Conservation (phyloP, 2,888 invertebrate genomes). For the Sinohyriopsis cumingii region DNA sequence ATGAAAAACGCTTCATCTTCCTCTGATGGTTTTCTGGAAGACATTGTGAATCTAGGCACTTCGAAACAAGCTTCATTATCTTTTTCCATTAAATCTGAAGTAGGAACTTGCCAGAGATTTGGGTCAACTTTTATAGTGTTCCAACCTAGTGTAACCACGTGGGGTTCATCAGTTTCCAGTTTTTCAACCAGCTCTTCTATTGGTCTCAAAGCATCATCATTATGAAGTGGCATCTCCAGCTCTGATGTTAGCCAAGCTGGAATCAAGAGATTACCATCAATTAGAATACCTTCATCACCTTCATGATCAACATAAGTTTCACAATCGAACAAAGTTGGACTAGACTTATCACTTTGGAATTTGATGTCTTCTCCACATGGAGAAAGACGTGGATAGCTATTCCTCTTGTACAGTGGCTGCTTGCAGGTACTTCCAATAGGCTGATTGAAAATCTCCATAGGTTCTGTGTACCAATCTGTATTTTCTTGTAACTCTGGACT, state of each 20-base stretch:
- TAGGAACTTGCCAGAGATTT: too few species aligned
- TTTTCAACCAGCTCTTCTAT: too few species aligned
- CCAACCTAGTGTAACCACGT: too few species aligned
- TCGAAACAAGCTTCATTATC: too few species aligned
- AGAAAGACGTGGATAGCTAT: slow-evolving; percentile 42
- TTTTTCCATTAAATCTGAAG: too few species aligned
- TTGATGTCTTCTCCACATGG: slow-evolving; percentile 10
- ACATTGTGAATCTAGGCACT: too few species aligned
- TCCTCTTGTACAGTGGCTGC: slow-evolving; percentile 53
- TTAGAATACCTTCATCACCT: slow-evolving; percentile 18
- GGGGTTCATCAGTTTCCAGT: too few species aligned
- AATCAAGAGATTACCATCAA: slow-evolving; percentile 32
- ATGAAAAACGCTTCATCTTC: too few species aligned
- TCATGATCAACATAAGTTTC: slow-evolving; percentile 11
- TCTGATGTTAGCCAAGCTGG: slow-evolving; percentile 36
- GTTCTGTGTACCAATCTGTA: slow-evolving; percentile 60
- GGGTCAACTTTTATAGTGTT: too few species aligned
- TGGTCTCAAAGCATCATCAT: too few species aligned
- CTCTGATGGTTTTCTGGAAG: too few species aligned
- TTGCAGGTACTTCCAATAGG: slow-evolving; percentile 35
- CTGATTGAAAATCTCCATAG: slow-evolving; percentile 48
- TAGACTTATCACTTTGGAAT: slow-evolving; percentile 13
- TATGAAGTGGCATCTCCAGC: too few species aligned
- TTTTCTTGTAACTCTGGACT: slow-evolving; percentile 58
- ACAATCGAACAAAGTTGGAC: slow-evolving; percentile 18